Evolutionary conservation across 1,140 invertebrate genomes (phyloP), one percentile per base, ranked within the genome.

Genomic region (Panagrolaimus sp.): DNA sequence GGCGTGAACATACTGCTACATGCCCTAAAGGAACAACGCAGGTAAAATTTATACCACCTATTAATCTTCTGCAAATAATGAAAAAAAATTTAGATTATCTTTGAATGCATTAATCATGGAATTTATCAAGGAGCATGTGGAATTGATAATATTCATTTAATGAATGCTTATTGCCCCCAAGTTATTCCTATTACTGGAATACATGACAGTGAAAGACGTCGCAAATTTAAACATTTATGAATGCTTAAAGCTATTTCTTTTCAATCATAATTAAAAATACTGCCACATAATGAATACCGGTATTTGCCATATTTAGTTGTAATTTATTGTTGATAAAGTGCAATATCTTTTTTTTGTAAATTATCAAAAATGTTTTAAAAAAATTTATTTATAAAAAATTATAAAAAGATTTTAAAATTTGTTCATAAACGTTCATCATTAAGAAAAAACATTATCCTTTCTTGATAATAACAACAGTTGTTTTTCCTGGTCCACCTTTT

Each of bases 51-150:
- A 16, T 44, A 14, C 14, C 14, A 14, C 13, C 5, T 42, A 63
- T 68, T 46, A 14, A 57, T 57, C n/a, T n/a, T n/a, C n/a, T n/a
- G n/a, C n/a, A n/a, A n/a, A n/a, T n/a, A n/a, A n/a, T n/a, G n/a
- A n/a, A n/a, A 57, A 57, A 16, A 2, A 11, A 43, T 67, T 44
- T 48, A 79, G 76, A 65, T 77, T 42, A 77, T 79, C n/a, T 77
- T 78, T 65, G 75, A 77, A 63, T 77, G 75, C 65, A 57, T 72
- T 0, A 77, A 77, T 63, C 7, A 64, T 16, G 75, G 75, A 20
- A 46, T 51, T 14, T 77, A 67, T 51, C 75, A 77, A 77, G 75
- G 75, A 0, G 75, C 77, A 11, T 77, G 75, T 63, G 75, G 75
- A 14, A 7, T 77, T n/a, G 75, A 77, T 69, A 77, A 77, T 42